Evolutionary conservation across 2,113 vertebrate genomes (phyloP).

Genomic region (Falcunculus frontatus): DNA sequence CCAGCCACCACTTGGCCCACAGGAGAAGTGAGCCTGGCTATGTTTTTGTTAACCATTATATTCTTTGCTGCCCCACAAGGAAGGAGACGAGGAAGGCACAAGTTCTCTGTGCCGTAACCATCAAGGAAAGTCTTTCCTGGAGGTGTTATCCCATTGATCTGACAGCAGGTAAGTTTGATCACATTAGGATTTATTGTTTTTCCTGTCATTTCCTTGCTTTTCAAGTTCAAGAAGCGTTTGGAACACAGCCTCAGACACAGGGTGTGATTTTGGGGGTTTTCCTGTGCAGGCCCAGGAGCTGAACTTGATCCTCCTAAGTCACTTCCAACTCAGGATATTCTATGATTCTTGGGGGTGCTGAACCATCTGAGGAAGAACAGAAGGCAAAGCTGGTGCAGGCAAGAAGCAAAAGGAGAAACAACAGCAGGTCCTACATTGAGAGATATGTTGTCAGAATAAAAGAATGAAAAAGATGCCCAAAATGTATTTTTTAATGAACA

Average conservation of each 20-base stretch:
- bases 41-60: background rate
- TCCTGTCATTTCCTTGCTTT: background rate
- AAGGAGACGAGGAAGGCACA: background rate
- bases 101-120: background rate
- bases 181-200: background rate
- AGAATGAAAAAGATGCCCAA: background rate
- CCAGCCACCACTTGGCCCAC: background rate
- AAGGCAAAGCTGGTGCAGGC: background rate
- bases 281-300: background rate
- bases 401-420: background rate
- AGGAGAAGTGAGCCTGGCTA: background rate
- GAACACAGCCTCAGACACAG: background rate
- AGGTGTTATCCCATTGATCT: background rate
- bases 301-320: background rate
- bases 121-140: background rate
- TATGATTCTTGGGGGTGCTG: background rate
- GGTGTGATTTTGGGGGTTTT: background rate
- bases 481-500: background rate
- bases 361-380: background rate
- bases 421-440: background rate
- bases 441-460: background rate
- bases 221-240: background rate
- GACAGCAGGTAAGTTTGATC: background rate
- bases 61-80: background rate
- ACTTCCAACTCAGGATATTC: background rate